A percentile compares a stretch with the other conserved stretches of the same genome.
phyloP scores from a whole-genome alignment of 2,888 invertebrate species.

The Drosophila nigricruria region DNA sequence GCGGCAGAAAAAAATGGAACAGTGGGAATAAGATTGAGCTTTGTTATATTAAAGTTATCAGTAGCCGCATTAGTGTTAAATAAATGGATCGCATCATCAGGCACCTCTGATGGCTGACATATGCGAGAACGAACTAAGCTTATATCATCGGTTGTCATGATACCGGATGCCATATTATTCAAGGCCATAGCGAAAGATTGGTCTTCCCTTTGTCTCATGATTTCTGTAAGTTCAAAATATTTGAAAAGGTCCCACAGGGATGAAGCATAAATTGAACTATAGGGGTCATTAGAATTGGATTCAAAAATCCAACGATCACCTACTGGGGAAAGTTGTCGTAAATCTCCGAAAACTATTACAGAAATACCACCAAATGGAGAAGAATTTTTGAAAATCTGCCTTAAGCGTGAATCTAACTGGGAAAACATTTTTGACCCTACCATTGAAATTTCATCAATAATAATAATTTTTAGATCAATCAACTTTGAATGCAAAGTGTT shows the following conservation, averaged over 20 bases:
- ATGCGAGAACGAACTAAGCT: not conserved
- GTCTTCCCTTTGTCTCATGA: not conserved
- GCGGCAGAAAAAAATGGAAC: too few species aligned
- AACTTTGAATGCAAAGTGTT: too few species aligned
- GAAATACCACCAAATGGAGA: too few species aligned
- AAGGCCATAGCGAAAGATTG: not conserved
- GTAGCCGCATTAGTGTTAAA: not conserved
- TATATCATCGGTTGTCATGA: not conserved
- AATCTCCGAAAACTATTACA: too few species aligned
- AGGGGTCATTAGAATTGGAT: not conserved
- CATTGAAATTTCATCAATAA: slow-evolving; percentile 1
- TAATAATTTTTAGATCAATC: not conserved
- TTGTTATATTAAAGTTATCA: not conserved
- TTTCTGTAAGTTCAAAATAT: not conserved
- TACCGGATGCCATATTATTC: not conserved
- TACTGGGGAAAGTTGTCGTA: too few species aligned
- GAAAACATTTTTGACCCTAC: not conserved
- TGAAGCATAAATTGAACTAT: not conserved
- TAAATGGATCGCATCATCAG: not conserved
- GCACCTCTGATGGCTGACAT: not conserved
- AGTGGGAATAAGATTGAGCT: not conserved
- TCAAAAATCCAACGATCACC: not conserved
- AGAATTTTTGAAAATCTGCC: too few species aligned
- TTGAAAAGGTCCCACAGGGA: not conserved
- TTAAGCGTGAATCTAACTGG: too few species aligned